phyloP scores from a whole-genome alignment of 2,888 invertebrate genomes.

The Nomada hirtipes region DNA sequence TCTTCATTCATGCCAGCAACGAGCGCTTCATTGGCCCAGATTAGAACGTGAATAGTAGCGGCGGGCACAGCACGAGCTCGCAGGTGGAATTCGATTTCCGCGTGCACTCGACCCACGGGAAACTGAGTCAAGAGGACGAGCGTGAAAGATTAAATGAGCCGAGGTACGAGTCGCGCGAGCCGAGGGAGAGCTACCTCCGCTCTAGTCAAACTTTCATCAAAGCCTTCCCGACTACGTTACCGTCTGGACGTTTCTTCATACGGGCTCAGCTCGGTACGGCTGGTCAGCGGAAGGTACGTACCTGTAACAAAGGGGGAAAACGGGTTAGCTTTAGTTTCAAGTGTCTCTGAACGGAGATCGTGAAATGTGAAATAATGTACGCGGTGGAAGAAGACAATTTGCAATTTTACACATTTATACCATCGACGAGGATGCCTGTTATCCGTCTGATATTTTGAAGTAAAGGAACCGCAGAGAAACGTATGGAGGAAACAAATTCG shows the following conservation, averaged over 20 bases:
- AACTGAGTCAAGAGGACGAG: constrained; percentile 60
- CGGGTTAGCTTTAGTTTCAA: constrained; percentile 4
- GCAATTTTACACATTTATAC: neutral
- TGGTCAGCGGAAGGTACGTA: constrained; percentile 18
- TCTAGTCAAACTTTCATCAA: constrained; percentile 49
- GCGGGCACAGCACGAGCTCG: constrained; percentile 57
- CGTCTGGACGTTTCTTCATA: constrained; percentile 23
- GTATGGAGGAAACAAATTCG: constrained; percentile 59
- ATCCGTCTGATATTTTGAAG: too few relatives aligned
- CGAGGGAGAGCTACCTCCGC: constrained; percentile 17
- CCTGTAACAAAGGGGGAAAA: constrained; percentile 45
- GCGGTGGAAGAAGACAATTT: neutral
- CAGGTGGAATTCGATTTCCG: constrained; percentile 69
- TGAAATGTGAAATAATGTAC: neutral
- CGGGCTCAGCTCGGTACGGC: neutral
- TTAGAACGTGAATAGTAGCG: constrained; percentile 75
- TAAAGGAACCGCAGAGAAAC: constrained; percentile 16
- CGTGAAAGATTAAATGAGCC: constrained; percentile 58
- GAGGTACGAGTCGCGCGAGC: constrained; percentile 30
- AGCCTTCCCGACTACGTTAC: constrained; percentile 42
- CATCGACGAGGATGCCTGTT: too few relatives aligned
- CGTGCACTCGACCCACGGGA: constrained; percentile 47
- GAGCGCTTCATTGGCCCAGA: constrained; percentile 76
- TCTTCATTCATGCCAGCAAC: constrained; percentile 72
- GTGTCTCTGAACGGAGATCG: neutral